Conservation (phyloP, 1,140 invertebrate genomes). For the Papilio polyxenes region DNA sequence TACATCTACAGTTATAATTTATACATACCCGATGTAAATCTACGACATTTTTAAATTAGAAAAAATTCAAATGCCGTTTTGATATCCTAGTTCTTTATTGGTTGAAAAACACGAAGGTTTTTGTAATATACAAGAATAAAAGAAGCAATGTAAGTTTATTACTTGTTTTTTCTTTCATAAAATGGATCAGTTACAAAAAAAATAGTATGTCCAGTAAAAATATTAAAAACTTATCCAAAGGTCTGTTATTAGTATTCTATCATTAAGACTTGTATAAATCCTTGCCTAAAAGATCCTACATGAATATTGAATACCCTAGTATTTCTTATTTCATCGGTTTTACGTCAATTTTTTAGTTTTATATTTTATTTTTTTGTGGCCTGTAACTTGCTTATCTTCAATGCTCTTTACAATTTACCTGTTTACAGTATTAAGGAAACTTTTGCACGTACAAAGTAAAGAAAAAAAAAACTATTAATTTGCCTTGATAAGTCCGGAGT, state of each 20-base stretch:
- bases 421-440: background rate
- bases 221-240: too few species aligned
- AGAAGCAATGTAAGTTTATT: too few species aligned
- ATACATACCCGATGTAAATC: background rate
- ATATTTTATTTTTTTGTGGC: background rate
- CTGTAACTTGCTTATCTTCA: too few species aligned
- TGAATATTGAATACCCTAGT: too few species aligned
- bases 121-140: too few species aligned
- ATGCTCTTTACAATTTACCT: background rate
- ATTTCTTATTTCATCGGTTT: background rate
- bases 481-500: conserved; percentile 11
- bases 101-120: background rate
- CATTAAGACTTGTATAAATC: background rate
- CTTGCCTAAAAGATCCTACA: too few species aligned
- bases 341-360: background rate
- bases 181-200: too few species aligned
- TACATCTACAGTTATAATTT: background rate
- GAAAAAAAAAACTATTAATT: background rate
- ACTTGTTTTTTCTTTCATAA: too few species aligned
- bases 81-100: background rate
- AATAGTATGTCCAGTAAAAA: too few species aligned
- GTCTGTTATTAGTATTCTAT: too few species aligned
- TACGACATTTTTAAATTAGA: background rate
- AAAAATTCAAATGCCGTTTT: background rate
- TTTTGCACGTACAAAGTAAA: background rate